Evolutionary conservation across 2,888 invertebrate species (phyloP), one percentile per base, ranked within the genome.

Genomic region (Nomada lathburiana): DNA sequence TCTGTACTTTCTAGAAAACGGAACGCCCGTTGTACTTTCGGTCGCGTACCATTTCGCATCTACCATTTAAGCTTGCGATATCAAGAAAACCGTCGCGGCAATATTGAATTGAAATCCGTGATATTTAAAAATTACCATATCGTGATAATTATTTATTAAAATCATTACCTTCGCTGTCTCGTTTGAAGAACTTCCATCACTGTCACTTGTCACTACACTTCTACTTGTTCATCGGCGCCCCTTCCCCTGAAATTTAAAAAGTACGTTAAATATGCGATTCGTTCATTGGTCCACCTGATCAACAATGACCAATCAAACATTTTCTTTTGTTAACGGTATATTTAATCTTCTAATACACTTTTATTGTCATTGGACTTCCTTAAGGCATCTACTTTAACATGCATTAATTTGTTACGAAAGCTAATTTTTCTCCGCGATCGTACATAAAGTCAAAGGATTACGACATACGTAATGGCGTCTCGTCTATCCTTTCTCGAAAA

Each of bases 391-490:
- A 26, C 26, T 26, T 26, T 26, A 26, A 26, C 26, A 44, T 44
- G 1, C 13, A 9, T 55, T 23, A 20, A 42, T 52, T 0, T 47
- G 26, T 2, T 26, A 26, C 1, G 92, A 92, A 92, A 92, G 93
- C 92, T 92, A 93, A 93, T 93, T 93, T 93, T 91, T 93, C 89
- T 87, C 85, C 83, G 86, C 83, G 85, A 88, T 82, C 86, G 84
- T 87, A 81, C 86, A 90, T 89, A 91, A 91, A 92, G 91, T 91
- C 92, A 92, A 92, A 92, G 92, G 23, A 18, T 29, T 57, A 47
- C 18, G n/a, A 18, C 10, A 36, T 50, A 18, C 79, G 67, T 74
- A 76, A 83, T 80, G 47, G 71, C 64, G 50, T 50, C 59, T 60
- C 84, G 70, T 77, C 82, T 72, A 50, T 72, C 67, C 62, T 81